Percentiles rank a stretch among this genome's conserved stretches.
Evolutionary conservation across 53 echinoderm and acorn worm species (phyloP).

Genomic region (Echinometra lucunter): DNA sequence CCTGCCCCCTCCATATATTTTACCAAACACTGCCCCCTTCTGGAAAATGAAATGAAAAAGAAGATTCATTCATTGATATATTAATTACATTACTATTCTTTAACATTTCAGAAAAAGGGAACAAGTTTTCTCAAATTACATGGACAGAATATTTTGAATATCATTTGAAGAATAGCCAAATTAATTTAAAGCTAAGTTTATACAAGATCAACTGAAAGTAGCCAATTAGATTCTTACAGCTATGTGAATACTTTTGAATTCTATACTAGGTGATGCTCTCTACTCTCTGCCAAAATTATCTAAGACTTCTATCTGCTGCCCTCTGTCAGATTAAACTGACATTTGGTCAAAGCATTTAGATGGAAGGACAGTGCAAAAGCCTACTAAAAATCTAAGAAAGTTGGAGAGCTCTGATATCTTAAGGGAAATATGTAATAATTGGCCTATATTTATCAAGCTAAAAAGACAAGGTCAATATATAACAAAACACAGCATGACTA

Average conservation of each 20-base stretch:
- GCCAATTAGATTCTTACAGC: neutral
- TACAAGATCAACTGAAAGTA: neutral
- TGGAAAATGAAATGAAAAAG: too few species aligned
- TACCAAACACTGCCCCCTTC: neutral
- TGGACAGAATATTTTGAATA: too few species aligned
- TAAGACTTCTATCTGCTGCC: neutral
- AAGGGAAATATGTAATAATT: neutral
- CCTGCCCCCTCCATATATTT: neutral
- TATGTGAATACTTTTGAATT: neutral
- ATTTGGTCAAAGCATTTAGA: neutral
- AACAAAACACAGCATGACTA: constrained; percentile 11
- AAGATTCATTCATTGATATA: too few species aligned
- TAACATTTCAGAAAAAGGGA: too few species aligned
- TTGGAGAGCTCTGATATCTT: neutral
- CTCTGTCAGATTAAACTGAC: neutral
- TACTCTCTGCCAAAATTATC: neutral
- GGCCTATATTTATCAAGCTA: neutral
- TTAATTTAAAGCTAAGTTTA: neutral
- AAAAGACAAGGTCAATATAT: constrained; percentile 12
- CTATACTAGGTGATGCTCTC: neutral
- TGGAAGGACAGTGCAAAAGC: neutral
- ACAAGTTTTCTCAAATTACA: too few species aligned
- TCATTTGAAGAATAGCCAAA: neutral
- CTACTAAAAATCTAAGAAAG: too few species aligned
- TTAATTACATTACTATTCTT: too few species aligned